Percentiles rank a stretch among this genome's conserved stretches.
These are phyloP conservation scores for Pollicipes pollicipes DNA, from an alignment of 1,140 invertebrate genomes.

Conservation along the genomic window DNA sequence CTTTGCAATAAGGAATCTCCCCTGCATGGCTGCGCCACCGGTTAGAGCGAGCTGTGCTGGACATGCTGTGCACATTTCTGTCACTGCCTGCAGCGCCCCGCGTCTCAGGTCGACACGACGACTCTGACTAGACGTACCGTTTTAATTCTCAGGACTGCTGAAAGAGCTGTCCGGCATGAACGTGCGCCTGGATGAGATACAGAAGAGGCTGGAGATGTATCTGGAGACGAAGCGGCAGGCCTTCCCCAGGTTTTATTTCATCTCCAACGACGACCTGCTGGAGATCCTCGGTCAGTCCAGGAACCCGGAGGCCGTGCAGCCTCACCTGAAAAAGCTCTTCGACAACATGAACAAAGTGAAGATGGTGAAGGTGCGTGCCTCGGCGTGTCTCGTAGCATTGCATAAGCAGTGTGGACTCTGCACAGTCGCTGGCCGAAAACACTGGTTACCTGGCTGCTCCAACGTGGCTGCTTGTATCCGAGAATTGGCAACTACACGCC, in stretches of 20 bases:
- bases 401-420: conserved; percentile 34
- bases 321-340: conserved; percentile 92
- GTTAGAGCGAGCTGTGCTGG: too few relatives aligned
- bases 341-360: conserved; percentile 27
- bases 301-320: conserved; percentile 85
- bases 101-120: too few relatives aligned
- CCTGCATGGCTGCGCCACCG: too few relatives aligned
- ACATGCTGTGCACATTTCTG: too few relatives aligned
- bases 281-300: conserved; percentile 94
- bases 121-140: too few relatives aligned
- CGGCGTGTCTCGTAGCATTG: conserved; percentile 41
- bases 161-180: conserved; percentile 27
- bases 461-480: too few relatives aligned
- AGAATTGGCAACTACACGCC: too few relatives aligned
- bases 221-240: conserved; percentile 86
- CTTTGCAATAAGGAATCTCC: too few relatives aligned
- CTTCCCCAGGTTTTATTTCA: conserved; percentile 91
- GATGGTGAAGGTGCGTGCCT: conserved; percentile 24
- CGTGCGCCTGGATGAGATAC: conserved; percentile 61
- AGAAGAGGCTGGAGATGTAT: conserved; percentile 82
- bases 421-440: conserved; percentile 29
- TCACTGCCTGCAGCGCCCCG: too few relatives aligned
- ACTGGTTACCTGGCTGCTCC: too few relatives aligned
- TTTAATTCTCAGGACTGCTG: background rate
- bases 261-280: conserved; percentile 88